Conservation (phyloP, 2,797 vertebrate species). For the Coregonus ussuriensis region DNA sequence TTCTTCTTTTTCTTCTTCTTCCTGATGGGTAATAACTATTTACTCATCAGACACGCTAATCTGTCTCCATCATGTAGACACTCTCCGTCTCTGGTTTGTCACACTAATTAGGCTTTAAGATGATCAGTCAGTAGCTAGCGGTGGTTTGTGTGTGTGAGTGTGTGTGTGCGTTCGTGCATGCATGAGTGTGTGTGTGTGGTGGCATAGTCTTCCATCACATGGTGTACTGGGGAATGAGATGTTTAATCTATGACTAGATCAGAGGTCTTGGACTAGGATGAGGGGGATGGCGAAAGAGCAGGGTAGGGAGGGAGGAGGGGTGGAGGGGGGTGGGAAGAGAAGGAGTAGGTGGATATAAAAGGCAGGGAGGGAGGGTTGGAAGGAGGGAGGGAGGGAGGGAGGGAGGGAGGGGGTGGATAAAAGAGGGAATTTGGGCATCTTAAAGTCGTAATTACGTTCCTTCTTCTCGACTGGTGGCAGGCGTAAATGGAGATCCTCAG, state of each 20-base stretch:
- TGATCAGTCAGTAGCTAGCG: conserved; percentile 66
- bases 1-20: neutral
- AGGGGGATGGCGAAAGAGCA: conserved; percentile 3
- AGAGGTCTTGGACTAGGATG: conserved; percentile 57
- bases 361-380: conserved; percentile 40
- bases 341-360: conserved; percentile 53
- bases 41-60: neutral
- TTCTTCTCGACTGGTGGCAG: conserved; percentile 3
- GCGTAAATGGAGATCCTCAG: neutral
- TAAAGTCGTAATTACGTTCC: conserved; percentile 74
- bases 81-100: conserved; percentile 60
- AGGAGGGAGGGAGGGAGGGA: conserved; percentile 32
- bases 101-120: conserved; percentile 74
- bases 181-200: conserved; percentile 18
- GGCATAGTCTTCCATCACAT: conserved; percentile 43
- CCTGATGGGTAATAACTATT: neutral
- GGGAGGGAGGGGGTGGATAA: conserved; percentile 38
- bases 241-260: conserved; percentile 70
- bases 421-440: conserved; percentile 76
- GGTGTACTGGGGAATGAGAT: conserved; percentile 54
- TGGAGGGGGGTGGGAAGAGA: neutral
- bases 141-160: neutral
- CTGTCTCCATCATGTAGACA: conserved; percentile 5
- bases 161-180: neutral
- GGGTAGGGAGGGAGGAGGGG: conserved; percentile 34